Conservation (phyloP, 2,888 invertebrate genomes). For the Stratiomys singularior region DNA sequence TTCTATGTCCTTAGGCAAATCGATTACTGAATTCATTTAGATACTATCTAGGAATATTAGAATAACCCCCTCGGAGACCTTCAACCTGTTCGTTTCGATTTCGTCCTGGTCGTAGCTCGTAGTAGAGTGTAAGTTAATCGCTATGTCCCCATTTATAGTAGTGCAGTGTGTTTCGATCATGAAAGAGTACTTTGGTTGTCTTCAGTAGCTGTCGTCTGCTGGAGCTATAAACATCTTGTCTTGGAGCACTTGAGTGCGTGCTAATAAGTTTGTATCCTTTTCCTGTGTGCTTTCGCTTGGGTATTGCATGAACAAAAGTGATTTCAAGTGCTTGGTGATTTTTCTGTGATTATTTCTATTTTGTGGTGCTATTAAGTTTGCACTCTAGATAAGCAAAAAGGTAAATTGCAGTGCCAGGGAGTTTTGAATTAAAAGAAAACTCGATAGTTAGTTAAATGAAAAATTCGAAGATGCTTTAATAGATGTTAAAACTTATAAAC, state of each 20-base stretch:
- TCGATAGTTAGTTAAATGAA: no score
- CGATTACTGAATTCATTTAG: conserved; percentile 31
- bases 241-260: background rate
- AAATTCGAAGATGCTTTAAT: no score
- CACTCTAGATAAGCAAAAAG: no score
- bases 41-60: conserved; percentile 1
- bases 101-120: background rate
- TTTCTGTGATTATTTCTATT: background rate
- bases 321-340: background rate
- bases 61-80: background rate
- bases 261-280: conserved; percentile 30
- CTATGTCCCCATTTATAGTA: conserved; percentile 11
- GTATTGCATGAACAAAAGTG: conserved; percentile 1
- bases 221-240: conserved; percentile 27
- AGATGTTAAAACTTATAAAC: no score
- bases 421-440: no score
- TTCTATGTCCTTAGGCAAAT: conserved; percentile 16
- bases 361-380: no score
- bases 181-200: conserved; percentile 11
- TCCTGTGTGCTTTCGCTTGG: conserved; percentile 1
- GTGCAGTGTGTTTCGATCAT: background rate
- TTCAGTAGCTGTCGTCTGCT: conserved; percentile 30
- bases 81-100: background rate
- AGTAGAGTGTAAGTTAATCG: conserved; percentile 11
- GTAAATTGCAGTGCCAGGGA: no score